Evolutionary conservation across 1,140 invertebrate species (phyloP), one percentile per base, ranked within the genome.

Genomic region (Trialeurodes vaporariorum): DNA sequence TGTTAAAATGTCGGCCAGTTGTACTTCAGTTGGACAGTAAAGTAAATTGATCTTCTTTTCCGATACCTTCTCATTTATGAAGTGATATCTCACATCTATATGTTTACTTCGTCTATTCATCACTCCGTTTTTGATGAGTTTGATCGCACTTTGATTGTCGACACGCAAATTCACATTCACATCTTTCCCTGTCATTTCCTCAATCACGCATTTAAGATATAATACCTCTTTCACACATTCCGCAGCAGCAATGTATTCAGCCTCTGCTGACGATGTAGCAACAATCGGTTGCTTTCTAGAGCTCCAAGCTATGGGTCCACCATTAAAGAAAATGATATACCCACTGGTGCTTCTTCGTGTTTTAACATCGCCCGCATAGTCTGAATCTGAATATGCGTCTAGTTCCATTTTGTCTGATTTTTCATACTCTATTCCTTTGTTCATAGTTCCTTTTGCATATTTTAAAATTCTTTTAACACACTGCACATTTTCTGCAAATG

Each of bases 221-320:
- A 71, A 24, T 1, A 67, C 61, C 70, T 74, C 70, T 65, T 71
- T 69, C 17, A 17, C 11, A 61, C 70, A 67, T 58, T 70, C 68
- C 27, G 65, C 59, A 21, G 60, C 59, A 9, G 69, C 63, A 2
- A 70, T 64, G 58, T 68, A 71, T 25, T 71, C 70, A 13, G 69
- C 67, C 64, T 71, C 70, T 23, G 66, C 58, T 2, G 60, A 63
- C 1, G 40, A 64, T 22, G 59, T 60, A 1, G 69, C 40, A 24
- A 70, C 63, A 68, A 69, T 62, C 34, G 60, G 25, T n/a, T 71
- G 70, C 22, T 63, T 65, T 26, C 65, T 58, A n/a, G 68, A 66
- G 9, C 62, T 23, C 70, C 70, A 71, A 26, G 59, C 2, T 11
- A 71, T 66, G 1, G 68, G 27, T 25, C 25, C 65, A n/a, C 69